These are phyloP conservation scores for Mactromeris polynyma DNA, from an alignment of 2,888 invertebrate genomes.

Conservation along the genomic window DNA sequence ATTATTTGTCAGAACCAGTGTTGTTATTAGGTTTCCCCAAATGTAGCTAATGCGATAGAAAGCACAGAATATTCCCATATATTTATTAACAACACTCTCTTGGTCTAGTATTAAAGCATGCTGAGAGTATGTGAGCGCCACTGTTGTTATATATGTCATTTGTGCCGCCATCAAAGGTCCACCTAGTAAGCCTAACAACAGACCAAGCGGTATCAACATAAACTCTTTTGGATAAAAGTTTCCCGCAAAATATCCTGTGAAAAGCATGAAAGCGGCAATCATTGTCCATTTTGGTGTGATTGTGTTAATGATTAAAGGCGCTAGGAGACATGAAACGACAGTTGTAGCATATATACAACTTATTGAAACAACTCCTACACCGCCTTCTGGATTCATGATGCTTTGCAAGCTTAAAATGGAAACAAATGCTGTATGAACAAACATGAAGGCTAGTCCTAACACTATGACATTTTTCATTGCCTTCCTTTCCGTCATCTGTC, in stretches of 20 bases:
- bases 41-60: conserved; percentile 84
- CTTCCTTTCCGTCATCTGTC: conserved; percentile 79
- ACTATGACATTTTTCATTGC: conserved; percentile 84
- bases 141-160: conserved; percentile 84
- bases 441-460: conserved; percentile 84
- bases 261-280: conserved; percentile 80
- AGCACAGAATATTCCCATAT: conserved; percentile 85
- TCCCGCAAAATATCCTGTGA: conserved; percentile 82
- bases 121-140: conserved; percentile 84
- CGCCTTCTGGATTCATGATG: conserved; percentile 81
- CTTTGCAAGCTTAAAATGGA: conserved; percentile 85
- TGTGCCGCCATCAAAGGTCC: conserved; percentile 86
- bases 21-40: conserved; percentile 85
- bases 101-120: conserved; percentile 77
- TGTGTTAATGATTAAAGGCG: conserved; percentile 84
- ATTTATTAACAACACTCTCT: conserved; percentile 83
- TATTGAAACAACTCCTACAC: conserved; percentile 83
- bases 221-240: conserved; percentile 84
- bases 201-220: conserved; percentile 83
- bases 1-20: conserved; percentile 78
- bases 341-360: conserved; percentile 84
- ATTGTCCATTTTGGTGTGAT: conserved; percentile 86
- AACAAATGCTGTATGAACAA: conserved; percentile 85
- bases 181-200: conserved; percentile 81
- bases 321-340: conserved; percentile 84